Percentiles rank a stretch among this genome's conserved stretches.
These are phyloP conservation scores for Agapornis canus DNA, from an alignment of 2,797 vertebrate species.

Conservation along the genomic window DNA sequence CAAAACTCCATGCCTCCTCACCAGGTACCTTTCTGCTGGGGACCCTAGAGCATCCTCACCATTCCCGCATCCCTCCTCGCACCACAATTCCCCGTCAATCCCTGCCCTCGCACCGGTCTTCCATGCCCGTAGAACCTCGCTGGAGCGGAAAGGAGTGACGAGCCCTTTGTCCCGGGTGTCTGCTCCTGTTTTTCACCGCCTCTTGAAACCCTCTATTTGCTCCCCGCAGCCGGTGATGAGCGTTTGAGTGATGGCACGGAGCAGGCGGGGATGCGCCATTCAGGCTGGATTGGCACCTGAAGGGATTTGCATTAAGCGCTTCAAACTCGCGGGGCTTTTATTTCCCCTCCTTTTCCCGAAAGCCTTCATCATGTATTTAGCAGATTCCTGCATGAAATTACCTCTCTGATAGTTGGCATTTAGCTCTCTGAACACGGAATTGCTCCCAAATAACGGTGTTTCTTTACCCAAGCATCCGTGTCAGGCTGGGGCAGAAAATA, in stretches of 20 bases:
- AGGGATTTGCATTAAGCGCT: neutral
- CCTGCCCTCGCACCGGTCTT: rapidly evolving
- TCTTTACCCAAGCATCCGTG: neutral
- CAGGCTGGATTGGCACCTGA: conserved; percentile 30
- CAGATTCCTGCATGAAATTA: neutral
- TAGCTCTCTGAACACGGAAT: rapidly evolving
- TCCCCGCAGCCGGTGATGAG: neutral
- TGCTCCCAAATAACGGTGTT: rapidly evolving
- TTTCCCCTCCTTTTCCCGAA: neutral
- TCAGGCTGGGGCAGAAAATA: neutral
- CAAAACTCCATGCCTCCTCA: rapidly evolving
- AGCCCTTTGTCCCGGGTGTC: conserved; percentile 26
- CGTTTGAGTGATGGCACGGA: neutral
- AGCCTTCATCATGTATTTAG: neutral
- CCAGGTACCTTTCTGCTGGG: rapidly evolving
- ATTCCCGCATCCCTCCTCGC: rapidly evolving
- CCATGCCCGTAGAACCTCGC: neutral
- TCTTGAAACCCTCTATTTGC: neutral
- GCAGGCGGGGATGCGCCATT: conserved; percentile 7
- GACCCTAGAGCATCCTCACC: rapidly evolving
- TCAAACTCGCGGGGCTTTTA: neutral
- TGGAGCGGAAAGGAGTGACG: neutral
- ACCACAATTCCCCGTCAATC: neutral
- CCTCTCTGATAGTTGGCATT: neutral
- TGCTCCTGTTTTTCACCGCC: neutral